Evolutionary conservation across 2,797 vertebrate genomes (phyloP).

Genomic region (Acanthis flammea): DNA sequence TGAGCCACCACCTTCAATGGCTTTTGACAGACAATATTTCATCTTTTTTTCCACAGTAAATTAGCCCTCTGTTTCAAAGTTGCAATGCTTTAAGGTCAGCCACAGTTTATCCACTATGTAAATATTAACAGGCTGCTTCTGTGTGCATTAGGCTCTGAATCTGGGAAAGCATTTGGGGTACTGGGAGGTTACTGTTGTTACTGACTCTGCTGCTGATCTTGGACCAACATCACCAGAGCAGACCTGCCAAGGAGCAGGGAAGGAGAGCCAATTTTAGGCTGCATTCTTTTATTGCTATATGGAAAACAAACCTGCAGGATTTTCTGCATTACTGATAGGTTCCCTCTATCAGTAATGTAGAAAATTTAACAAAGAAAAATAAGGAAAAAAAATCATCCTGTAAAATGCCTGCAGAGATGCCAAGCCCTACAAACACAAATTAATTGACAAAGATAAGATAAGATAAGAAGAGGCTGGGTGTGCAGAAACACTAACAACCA

Average conservation of each 20-base stretch:
- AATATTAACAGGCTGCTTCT: conserved; percentile 51
- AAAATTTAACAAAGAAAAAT: not conserved
- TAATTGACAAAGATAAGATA: conserved; percentile 27
- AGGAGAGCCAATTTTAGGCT: conserved; percentile 24
- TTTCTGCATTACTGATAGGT: not conserved
- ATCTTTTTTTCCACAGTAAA: not conserved
- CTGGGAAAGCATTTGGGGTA: not conserved
- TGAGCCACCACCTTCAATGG: not conserved
- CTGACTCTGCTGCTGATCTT: conserved; percentile 28
- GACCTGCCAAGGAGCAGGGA: conserved; percentile 32
- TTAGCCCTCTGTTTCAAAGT: conserved; percentile 45
- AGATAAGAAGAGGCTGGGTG: not conserved
- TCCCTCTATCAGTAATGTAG: conserved; percentile 1
- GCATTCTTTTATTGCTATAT: conserved; percentile 44
- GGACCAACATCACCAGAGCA: conserved; percentile 30
- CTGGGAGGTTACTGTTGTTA: conserved; percentile 21
- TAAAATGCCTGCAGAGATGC: not conserved
- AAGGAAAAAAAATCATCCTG: not conserved
- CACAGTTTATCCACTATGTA: conserved; percentile 50
- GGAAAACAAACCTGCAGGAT: conserved; percentile 57
- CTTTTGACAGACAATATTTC: not conserved
- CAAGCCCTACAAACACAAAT: conserved; percentile 36
- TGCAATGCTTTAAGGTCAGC: conserved; percentile 45
- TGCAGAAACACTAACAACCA: conserved; percentile 6
- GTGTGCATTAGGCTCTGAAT: conserved; percentile 1